Conservation (phyloP, 2,888 invertebrate genomes). For the Eupithecia inturbata region DNA sequence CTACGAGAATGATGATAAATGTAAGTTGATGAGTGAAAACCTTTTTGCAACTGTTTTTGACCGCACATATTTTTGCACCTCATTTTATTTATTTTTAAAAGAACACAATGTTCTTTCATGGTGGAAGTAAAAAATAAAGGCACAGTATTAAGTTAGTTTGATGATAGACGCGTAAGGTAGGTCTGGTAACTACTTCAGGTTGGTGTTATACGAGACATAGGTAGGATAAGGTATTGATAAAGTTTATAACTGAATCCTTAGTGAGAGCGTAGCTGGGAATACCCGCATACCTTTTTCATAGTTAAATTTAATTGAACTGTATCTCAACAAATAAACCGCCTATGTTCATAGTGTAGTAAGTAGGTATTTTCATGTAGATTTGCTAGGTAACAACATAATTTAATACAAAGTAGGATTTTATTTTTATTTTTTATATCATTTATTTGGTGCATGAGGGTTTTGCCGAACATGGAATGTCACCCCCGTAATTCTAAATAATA, state of each 20-base stretch:
- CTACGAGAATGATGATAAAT: conserved; percentile 65
- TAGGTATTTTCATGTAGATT: too few species aligned
- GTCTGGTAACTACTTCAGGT: too few species aligned
- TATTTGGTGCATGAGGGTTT: too few species aligned
- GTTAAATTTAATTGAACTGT: neutral
- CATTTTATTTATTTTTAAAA: neutral
- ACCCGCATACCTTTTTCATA: neutral
- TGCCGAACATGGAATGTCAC: too few species aligned
- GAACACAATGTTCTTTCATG: neutral
- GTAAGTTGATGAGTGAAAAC: conserved; percentile 56
- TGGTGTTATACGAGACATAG: too few species aligned
- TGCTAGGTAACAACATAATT: too few species aligned
- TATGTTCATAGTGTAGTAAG: too few species aligned
- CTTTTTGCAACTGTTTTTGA: neutral
- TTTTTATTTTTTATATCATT: too few species aligned
- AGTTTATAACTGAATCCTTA: too few species aligned
- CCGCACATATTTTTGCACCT: neutral
- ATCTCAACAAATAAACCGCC: neutral
- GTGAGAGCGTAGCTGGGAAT: too few species aligned
- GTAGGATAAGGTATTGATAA: neutral
- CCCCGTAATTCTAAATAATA: too few species aligned
- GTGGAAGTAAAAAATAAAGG: neutral
- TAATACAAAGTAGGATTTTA: too few species aligned
- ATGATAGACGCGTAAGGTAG: neutral
- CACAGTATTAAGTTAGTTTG: neutral